Conservation (phyloP, 2,113 vertebrate species). For the Tor tambroides region DNA sequence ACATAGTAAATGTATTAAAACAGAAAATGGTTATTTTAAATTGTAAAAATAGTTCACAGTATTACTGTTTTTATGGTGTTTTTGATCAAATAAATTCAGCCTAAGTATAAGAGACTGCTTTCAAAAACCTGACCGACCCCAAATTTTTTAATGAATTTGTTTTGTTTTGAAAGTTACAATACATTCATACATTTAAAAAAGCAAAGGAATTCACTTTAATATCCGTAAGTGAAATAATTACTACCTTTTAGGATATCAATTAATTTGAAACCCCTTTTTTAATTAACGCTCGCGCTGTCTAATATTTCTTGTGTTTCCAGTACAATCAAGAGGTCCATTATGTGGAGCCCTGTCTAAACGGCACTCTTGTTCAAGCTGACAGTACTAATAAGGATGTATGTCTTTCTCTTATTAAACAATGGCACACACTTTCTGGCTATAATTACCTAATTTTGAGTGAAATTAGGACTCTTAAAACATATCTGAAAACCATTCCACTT, state of each 20-base stretch:
- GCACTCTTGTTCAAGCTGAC: constrained; percentile 95
- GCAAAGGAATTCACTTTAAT: background rate
- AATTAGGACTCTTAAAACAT: constrained; percentile 23
- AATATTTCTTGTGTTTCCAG: constrained; percentile 69
- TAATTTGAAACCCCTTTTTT: background rate
- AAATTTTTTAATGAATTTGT: background rate
- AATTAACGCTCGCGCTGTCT: background rate
- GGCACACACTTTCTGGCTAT: background rate
- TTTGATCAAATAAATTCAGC: background rate
- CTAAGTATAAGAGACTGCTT: background rate
- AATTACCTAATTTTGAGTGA: constrained; percentile 14
- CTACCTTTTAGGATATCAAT: background rate
- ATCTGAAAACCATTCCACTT: constrained; percentile 34
- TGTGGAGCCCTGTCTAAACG: constrained; percentile 96
- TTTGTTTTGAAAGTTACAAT: background rate
- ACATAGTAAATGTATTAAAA: background rate
- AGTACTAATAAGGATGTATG: constrained; percentile 96
- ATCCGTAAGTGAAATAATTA: background rate
- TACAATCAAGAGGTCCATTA: constrained; percentile 98
- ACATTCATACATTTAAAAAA: background rate
- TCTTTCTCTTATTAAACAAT: constrained; percentile 41
- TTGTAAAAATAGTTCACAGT: background rate
- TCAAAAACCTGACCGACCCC: background rate
- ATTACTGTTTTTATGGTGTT: background rate
- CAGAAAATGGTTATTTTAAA: background rate